Base-by-base conservation (phyloP, 2,797 vertebrate genomes). In the Chrosomus eos region DNA sequence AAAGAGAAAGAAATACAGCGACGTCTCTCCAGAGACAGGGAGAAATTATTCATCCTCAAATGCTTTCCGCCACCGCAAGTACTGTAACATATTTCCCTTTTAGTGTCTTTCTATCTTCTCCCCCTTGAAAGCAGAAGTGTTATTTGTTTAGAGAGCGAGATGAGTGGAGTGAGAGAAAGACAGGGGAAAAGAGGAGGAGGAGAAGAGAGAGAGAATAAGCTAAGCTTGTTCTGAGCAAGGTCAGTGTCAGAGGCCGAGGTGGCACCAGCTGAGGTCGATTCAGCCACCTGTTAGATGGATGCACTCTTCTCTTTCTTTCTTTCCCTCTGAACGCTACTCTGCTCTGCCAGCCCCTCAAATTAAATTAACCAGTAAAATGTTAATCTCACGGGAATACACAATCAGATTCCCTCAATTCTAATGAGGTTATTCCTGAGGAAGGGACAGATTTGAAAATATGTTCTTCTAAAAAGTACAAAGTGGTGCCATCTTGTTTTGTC, bases 21-120 rank as follows among this genome's bases (percentile, higher is more conserved):
- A 90, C 70, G 94, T 90, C 95, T 95, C 96, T 95, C 93, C 89
- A 94, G 96, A 95, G 96, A 95, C 94, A 88, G 94, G 85, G 95
- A 95, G 95, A 94, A 96, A 97, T 97, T 95, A 97, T 97, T 97
- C 96, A 96, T 96, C 96, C 95, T 96, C 94, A 96, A 97, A 97
- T 97, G 93, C 96, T 97, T 97, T 97, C 96, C 95, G 94, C 96
- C 95, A 94, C 94, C 95, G 94, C 95, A 95, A 96, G 96, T 97
- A 97, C 96, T 97, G 97, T 97, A 97, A 97, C 95, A 95, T 93
- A 94, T 95, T 93, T 92, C 90, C 90, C 91, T 92, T 88, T 82
- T 90, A 80, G 87, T 86, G 87, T 87, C 87, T 86, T 87, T 92
- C 91, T 88, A 90, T 91, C 84, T 85, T 87, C 84, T 83, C 79